Conservation (phyloP, 2,113 vertebrate species). For the Mirza zaza region DNA sequence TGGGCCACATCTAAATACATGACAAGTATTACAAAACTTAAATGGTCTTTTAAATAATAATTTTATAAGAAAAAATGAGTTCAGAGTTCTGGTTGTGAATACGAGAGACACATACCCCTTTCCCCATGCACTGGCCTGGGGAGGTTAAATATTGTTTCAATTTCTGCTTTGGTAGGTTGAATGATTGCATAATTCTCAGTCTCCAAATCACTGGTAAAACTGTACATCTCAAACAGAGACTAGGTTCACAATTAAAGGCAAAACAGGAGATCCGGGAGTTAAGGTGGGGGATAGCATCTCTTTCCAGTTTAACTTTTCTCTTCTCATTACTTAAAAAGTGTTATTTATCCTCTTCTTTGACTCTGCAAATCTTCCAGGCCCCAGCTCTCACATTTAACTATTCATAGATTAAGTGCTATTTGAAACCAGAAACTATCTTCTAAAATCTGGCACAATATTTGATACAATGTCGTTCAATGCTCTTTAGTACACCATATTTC, state of each 20-base stretch:
- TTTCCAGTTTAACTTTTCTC: neutral
- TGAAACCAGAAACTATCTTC: neutral
- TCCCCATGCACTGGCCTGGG: neutral
- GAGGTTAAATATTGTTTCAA: fast-evolving
- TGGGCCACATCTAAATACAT: neutral
- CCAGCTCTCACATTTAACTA: neutral
- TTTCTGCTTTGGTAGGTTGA: neutral
- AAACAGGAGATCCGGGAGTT: neutral
- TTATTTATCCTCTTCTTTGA: neutral
- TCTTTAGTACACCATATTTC: neutral
- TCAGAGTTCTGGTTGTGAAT: neutral
- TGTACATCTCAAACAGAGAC: neutral
- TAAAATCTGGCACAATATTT: neutral
- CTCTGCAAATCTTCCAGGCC: neutral
- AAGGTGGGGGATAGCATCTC: neutral
- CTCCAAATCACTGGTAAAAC: neutral
- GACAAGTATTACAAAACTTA: neutral
- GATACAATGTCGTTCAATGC: neutral
- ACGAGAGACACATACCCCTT: neutral
- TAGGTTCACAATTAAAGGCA: neutral
- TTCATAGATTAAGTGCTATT: neutral
- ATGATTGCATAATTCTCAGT: neutral
- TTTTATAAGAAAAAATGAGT: neutral
- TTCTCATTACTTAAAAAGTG: neutral
- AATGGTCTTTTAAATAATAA: neutral